Conservation (phyloP, 2,888 invertebrate species). For the Cancer borealis region DNA sequence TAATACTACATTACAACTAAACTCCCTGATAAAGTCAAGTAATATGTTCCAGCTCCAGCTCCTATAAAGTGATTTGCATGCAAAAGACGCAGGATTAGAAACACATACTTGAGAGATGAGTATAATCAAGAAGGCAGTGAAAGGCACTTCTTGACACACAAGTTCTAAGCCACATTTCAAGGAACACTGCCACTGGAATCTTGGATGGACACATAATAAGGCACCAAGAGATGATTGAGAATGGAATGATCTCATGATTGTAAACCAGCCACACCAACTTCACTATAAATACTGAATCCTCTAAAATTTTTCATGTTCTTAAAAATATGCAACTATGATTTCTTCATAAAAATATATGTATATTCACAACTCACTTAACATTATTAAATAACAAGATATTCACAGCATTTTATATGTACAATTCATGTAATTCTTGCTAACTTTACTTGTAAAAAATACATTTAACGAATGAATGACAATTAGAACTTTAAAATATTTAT, state of each 20-base stretch:
- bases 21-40: background rate
- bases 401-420: background rate
- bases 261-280: background rate
- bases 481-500: background rate
- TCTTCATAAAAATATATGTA: constrained; percentile 5
- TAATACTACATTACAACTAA: background rate
- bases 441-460: background rate
- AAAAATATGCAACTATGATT: background rate
- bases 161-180: background rate
- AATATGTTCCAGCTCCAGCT: background rate
- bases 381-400: background rate
- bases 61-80: background rate
- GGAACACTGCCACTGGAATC: background rate
- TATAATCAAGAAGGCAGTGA: background rate
- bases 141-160: background rate
- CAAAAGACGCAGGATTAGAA: background rate
- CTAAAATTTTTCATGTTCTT: background rate
- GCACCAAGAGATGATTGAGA: background rate
- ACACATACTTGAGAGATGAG: background rate
- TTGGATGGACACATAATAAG: background rate
- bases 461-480: background rate
- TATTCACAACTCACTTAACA: background rate
- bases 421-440: background rate
- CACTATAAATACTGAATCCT: background rate
- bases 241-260: background rate